Evolutionary conservation across 2,113 vertebrate species (phyloP), one percentile per base, ranked within the genome.

Genomic region (Atractosteus spatula): DNA sequence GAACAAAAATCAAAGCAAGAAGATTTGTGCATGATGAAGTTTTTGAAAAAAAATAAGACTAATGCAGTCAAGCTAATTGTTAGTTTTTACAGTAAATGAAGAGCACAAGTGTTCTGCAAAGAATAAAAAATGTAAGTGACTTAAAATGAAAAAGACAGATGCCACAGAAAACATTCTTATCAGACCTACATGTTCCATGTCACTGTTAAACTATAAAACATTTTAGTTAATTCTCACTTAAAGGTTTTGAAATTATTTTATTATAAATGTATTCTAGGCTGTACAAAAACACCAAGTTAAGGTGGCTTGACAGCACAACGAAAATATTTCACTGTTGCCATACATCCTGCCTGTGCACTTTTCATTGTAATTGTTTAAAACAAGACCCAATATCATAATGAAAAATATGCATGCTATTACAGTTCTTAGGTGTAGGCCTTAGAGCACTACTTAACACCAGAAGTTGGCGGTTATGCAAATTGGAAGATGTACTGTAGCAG

Each of bases 381-480:
- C 78, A 74, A 70, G 77, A 74, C 76, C 81, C 81, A 82, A 85
- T 81, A 79, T 87, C 80, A 81, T 80, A 77, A 74, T 79, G 74
- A 83, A 43, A 75, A 83, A 85, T 80, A 79, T 88, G 82, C 74
- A 76, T 78, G 62, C 66, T 59, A 64, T 78, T 88, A 84, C 67
- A 76, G 74, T 83, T 87, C 81, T 81, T 69, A 80, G 83, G 74
- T 78, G 84, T 79, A 74, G 76, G 66, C 74, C 75, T 76, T 82
- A 86, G 85, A 83, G 77, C 81, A 70, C 82, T 55, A 79, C 82
- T 79, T 85, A 85, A 87, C 81, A 79, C 83, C 75, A 79, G 83
- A 80, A 85, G 81, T 79, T 87, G 89, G 88, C 87, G 88, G 86
- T 79, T 89, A 93, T 93, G 91, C 88, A 91, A 92, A 92, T 90